phyloP scores from a whole-genome alignment of 2,113 vertebrate genomes.

The Nyctereutes procyonoides region DNA sequence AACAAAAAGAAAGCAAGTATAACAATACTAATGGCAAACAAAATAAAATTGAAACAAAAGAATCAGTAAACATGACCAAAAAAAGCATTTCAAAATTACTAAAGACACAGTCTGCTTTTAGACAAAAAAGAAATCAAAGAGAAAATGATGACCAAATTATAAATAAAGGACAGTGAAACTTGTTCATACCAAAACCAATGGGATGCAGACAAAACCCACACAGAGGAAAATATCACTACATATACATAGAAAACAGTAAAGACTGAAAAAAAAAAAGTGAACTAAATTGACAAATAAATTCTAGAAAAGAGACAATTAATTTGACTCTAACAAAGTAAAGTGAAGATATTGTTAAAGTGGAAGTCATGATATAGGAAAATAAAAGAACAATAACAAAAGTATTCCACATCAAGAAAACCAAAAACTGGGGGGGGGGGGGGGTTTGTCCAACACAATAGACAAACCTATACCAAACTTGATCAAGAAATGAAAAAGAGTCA shows the following conservation, averaged over 20 bases:
- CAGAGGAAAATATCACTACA: not conserved
- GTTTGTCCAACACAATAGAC: not conserved
- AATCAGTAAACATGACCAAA: not conserved
- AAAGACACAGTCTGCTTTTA: not conserved
- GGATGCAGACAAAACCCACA: not conserved
- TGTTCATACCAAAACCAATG: not conserved
- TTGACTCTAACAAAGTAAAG: not conserved
- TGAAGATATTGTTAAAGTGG: not conserved
- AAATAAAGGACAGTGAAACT: not conserved
- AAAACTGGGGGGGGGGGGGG: not conserved
- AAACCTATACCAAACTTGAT: not conserved
- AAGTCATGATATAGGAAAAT: not conserved
- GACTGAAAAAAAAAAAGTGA: not conserved
- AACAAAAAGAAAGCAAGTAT: not conserved
- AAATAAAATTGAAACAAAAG: not conserved
- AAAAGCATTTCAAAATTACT: not conserved
- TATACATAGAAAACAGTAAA: not conserved
- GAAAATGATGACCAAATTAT: not conserved
- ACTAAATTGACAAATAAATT: not conserved
- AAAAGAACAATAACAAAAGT: not conserved
- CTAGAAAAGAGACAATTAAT: not conserved
- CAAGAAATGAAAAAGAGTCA: not conserved
- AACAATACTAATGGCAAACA: not conserved
- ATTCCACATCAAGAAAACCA: not conserved
- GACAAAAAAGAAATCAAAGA: not conserved